A percentile compares a stretch with the other conserved stretches of the same genome.
Evolutionary conservation across 2,888 invertebrate species (phyloP).

Genomic region (Onchidella celtica): DNA sequence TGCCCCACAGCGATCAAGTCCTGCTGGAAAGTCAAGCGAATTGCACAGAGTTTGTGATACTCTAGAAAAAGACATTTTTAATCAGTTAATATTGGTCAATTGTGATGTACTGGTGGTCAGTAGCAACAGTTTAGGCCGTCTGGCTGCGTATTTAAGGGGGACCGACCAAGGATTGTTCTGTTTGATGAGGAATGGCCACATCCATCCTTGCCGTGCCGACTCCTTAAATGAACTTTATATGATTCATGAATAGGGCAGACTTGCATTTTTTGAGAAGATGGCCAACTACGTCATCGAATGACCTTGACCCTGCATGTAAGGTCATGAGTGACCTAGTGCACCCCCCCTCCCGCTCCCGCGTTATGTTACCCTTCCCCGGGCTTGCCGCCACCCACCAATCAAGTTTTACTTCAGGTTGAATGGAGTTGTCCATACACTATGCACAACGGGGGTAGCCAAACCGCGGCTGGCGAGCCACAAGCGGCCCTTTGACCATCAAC

Average conservation of each 20-base stretch:
- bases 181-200: conserved; percentile 30
- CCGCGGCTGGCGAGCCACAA: no score
- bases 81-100: conserved; percentile 34
- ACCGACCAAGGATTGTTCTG: conserved; percentile 36
- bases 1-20: background rate
- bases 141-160: conserved; percentile 37
- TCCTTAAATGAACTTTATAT: conserved; percentile 1
- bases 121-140: conserved; percentile 16
- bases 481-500: no score
- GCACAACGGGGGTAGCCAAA: no score
- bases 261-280: no score
- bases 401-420: no score
- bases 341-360: no score
- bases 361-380: no score
- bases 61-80: conserved; percentile 32
- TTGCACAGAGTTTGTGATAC: conserved; percentile 13
- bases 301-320: no score
- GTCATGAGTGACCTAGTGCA: no score
- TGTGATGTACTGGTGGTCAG: conserved; percentile 45
- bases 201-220: conserved; percentile 32
- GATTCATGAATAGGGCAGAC: conserved; percentile 30
- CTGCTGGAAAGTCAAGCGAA: background rate
- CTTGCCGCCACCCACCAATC: no score
- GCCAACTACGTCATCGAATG: no score
- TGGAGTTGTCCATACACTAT: no score